phyloP scores from a whole-genome alignment of 2,113 vertebrate genomes.

The Coturnix japonica region DNA sequence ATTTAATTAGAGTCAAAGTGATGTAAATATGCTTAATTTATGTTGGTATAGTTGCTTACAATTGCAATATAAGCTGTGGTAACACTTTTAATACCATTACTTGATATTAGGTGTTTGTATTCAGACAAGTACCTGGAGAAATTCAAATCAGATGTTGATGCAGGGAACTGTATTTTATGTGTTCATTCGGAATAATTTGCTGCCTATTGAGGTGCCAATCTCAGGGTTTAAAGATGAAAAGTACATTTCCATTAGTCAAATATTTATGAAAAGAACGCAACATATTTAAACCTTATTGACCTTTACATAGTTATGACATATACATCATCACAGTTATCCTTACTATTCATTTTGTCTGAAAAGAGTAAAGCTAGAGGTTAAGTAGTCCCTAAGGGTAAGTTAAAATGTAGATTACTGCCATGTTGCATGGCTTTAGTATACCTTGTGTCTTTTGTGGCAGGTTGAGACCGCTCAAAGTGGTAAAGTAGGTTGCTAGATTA shows the following conservation, averaged over 20 bases:
- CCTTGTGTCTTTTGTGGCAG: slow-evolving; percentile 61
- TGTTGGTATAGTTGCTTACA: background rate
- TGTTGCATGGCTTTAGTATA: slow-evolving; percentile 66
- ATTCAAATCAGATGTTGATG: slow-evolving; percentile 9
- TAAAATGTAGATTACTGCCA: slow-evolving; percentile 71
- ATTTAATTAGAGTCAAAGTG: background rate
- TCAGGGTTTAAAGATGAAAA: slow-evolving; percentile 35
- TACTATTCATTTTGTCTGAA: slow-evolving; percentile 68
- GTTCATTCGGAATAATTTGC: slow-evolving; percentile 49
- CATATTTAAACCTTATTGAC: slow-evolving; percentile 76
- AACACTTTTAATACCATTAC: slow-evolving; percentile 6
- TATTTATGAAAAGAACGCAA: slow-evolving; percentile 72
- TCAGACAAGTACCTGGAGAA: slow-evolving; percentile 16
- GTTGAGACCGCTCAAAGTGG: slow-evolving; percentile 52
- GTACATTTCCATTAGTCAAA: slow-evolving; percentile 58
- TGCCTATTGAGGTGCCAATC: slow-evolving; percentile 39
- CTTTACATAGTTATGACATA: slow-evolving; percentile 72
- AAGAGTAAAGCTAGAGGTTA: slow-evolving; percentile 76
- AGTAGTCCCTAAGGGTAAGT: slow-evolving; percentile 74
- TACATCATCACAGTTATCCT: slow-evolving; percentile 71
- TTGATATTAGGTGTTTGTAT: slow-evolving; percentile 22
- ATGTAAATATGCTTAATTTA: background rate
- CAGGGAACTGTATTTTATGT: slow-evolving; percentile 31
- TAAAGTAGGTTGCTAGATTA: slow-evolving; percentile 56
- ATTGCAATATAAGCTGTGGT: background rate